Base-by-base conservation (phyloP, 2,113 vertebrate genomes). In the Chaenocephalus aceratus region DNA sequence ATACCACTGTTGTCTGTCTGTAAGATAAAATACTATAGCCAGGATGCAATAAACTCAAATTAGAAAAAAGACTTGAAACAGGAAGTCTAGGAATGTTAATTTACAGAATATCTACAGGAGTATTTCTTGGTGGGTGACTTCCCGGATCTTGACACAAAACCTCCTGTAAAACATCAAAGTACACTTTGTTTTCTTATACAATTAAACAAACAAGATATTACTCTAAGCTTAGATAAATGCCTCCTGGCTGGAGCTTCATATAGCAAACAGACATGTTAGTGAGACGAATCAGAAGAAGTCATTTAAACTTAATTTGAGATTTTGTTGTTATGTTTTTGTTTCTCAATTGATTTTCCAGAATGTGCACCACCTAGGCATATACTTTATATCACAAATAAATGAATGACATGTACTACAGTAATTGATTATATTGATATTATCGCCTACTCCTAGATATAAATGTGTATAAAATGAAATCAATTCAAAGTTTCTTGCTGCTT, bases 401-500 rank as follows among this genome's bases (percentile, higher is more conserved):
- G n/a, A 61, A 63, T 45, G 6, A 16, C 5, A 23, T 5, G 10
- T 16, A 14, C 51, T 12, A 1, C 52, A 14, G 2, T 21, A 2
- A 0, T 12, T 1, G 36, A 63, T 56, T 45, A 21, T 14, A 36
- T 75, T n/a, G 14, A 23, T 58, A 51, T 74, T 58, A 51, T 74
- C 1, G 7, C 15, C 41, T 21, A 12, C 0, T 71, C 60, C 13
- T 49, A 8, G 6, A 62, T 51, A 61, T 44, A 82, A 57, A n/a
- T 36, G 2, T n/a, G 5, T 45, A 44, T 21, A 0, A 0, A 46
- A 21, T 10, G 52, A 65, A 72, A 60, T 48, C 2, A 41, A 52
- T 53, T 73, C 1, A 11, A 56, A 52, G 46, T 57, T 23, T 16
- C 26, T 21, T 65, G 71, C 74, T 46, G 60, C 63, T 79, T 84